Evolutionary conservation across 2,797 vertebrate species (phyloP).

Genomic region (Lithobates pipiens): DNA sequence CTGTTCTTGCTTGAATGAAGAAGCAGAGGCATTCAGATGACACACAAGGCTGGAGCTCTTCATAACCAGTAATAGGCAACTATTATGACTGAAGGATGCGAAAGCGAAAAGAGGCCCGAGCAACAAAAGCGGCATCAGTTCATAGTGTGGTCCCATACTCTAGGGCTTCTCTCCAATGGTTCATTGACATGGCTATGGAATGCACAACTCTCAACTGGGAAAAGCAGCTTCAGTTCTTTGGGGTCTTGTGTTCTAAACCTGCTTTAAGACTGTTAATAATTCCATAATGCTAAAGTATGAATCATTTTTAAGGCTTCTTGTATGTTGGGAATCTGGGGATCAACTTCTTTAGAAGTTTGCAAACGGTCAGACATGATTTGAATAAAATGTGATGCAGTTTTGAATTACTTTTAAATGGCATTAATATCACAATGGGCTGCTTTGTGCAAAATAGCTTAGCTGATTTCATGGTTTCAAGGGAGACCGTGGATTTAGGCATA

Average conservation of each 20-base stretch:
- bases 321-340: neutral
- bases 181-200: constrained; percentile 49
- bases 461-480: constrained; percentile 39
- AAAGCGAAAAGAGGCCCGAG: constrained; percentile 68
- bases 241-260: constrained; percentile 28
- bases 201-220: constrained; percentile 41
- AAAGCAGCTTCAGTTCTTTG: constrained; percentile 34
- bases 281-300: constrained; percentile 10
- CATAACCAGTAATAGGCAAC: constrained; percentile 72
- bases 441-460: constrained; percentile 43
- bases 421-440: constrained; percentile 35
- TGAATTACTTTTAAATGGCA: constrained; percentile 40
- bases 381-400: constrained; percentile 32
- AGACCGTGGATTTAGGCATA: constrained; percentile 30
- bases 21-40: constrained; percentile 64
- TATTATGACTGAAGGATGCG: constrained; percentile 64
- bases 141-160: constrained; percentile 64
- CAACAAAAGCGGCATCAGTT: constrained; percentile 64
- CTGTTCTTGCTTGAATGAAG: constrained; percentile 79
- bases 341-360: constrained; percentile 2
- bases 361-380: constrained; percentile 25
- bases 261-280: constrained; percentile 16
- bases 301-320: constrained; percentile 1
- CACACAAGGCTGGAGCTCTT: constrained; percentile 75
- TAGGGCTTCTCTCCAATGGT: constrained; percentile 48